These are phyloP conservation scores for Sturmia bella DNA, from an alignment of 2,888 invertebrate genomes.

Conservation along the genomic window DNA sequence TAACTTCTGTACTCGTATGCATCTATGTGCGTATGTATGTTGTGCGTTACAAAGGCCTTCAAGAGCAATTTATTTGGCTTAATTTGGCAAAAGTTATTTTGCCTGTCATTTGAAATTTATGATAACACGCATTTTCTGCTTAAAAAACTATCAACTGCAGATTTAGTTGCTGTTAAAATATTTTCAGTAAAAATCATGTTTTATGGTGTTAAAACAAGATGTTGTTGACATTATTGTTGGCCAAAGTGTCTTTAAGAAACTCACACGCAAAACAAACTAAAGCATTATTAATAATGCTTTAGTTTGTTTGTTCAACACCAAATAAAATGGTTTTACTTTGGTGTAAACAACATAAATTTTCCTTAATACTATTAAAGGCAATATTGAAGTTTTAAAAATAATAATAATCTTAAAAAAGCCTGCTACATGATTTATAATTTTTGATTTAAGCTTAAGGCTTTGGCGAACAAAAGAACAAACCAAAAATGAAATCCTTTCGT, in stretches of 20 bases:
- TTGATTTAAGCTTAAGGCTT: too few species aligned
- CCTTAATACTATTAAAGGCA: not conserved
- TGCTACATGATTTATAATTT: too few species aligned
- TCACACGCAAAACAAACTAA: slow-evolving; percentile 17
- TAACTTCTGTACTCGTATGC: not conserved
- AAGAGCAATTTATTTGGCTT: slow-evolving; percentile 68
- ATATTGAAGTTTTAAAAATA: not conserved
- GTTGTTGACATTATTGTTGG: slow-evolving; percentile 66
- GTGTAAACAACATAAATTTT: slow-evolving; percentile 18
- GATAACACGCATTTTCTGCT: slow-evolving; percentile 61
- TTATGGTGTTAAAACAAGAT: slow-evolving; percentile 69
- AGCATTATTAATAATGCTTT: slow-evolving; percentile 29
- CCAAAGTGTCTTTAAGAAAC: slow-evolving; percentile 20
- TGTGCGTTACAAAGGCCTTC: slow-evolving; percentile 56
- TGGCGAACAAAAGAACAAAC: too few species aligned
- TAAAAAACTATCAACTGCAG: not conserved
- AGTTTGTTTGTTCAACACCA: slow-evolving; percentile 1
- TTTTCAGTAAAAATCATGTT: slow-evolving; percentile 59
- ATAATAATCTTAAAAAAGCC: not conserved
- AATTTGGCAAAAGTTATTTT: slow-evolving; percentile 70
- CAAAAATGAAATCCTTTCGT: too few species aligned
- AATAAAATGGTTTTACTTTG: slow-evolving; percentile 2
- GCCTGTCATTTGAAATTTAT: slow-evolving; percentile 69
- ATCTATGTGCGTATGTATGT: not conserved
- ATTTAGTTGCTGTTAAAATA: slow-evolving; percentile 41